A percentile compares a stretch with the other conserved stretches of the same genome.
Conservation (phyloP, 1,140 invertebrate genomes). For the Calephelis nemesis region DNA sequence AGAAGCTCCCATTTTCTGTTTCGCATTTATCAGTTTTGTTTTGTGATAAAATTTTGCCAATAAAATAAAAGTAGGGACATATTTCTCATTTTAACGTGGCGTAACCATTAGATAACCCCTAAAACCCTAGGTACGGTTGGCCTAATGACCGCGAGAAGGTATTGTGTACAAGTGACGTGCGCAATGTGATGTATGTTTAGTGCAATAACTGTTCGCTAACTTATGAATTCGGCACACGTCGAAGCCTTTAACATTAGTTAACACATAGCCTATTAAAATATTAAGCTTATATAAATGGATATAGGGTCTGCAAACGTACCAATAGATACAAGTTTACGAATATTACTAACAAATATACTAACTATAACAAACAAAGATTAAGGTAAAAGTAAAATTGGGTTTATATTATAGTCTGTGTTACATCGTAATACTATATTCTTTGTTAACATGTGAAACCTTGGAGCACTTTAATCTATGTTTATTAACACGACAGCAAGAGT, state of each 20-base stretch:
- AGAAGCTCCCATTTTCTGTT: too few species aligned
- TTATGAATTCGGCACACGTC: conserved; percentile 53
- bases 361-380: too few species aligned
- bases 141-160: conserved; percentile 23
- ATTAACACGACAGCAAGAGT: not conserved
- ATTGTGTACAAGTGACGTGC: conserved; percentile 27
- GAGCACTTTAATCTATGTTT: too few species aligned
- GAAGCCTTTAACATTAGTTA: conserved; percentile 49
- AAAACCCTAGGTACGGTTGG: conserved; percentile 21
- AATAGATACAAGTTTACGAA: conserved; percentile 4
- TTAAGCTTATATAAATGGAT: conserved; percentile 53
- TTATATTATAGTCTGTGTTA: too few species aligned
- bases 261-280: conserved; percentile 45
- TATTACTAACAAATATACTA: not conserved
- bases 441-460: too few species aligned
- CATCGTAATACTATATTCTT: too few species aligned
- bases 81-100: too few species aligned
- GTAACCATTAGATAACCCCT: too few species aligned
- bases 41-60: too few species aligned
- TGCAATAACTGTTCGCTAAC: conserved; percentile 62
- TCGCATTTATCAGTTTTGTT: too few species aligned
- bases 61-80: too few species aligned
- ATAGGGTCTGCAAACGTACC: conserved; percentile 29
- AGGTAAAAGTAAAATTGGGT: too few species aligned
- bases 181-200: conserved; percentile 46